Evolutionary conservation across 2,888 invertebrate species (phyloP), one percentile per base, ranked within the genome.

Genomic region (Iphiclides podalirius): DNA sequence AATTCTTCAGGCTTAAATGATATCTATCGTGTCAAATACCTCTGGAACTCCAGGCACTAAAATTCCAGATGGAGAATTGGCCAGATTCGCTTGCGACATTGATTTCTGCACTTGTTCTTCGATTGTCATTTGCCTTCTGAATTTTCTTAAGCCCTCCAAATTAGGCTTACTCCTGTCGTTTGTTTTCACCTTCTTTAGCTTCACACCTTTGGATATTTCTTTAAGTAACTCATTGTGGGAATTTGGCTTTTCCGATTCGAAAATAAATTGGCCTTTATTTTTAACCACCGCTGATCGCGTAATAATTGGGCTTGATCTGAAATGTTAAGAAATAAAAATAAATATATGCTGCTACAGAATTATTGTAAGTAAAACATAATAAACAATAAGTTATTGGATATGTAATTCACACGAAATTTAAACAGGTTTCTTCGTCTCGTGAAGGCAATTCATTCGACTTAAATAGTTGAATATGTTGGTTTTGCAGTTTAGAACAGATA

Each of bases 101-200:
- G 94, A 94, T 72, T 96, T 96, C 63, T 94, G 94, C 37, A 95
- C 93, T 79, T 96, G 95, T 71, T 96, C 96, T 69, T 96, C 96
- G 59, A 96, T 95, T 1, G 96, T 96, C 92, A 96, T 92, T 77
- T 96, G 96, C 65, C 96, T 90, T 47, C 96, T 91, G 83, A 97
- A 96, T 79, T 96, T 96, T 47, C 96, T 90, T 57, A 97, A 83
- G 52, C 97, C 96, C 64, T 93, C 94, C 55, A 97, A 78, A 57
- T 94, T 91, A 1, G 96, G 96, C 81, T 92, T 95, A 74, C 96
- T 96, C 61, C 96, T 92, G 71, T 97, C 97, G 69, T 96, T 96
- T 3, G 94, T 94, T 73, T 92, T 93, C 0, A 93, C 93, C 59
- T 92, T 93, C 70, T 94, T 95, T 61, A 97, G 84, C 61, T 83